These are phyloP conservation scores for Reticulitermes speratus DNA, from an alignment of 1,140 invertebrate genomes.

Conservation along the genomic window DNA sequence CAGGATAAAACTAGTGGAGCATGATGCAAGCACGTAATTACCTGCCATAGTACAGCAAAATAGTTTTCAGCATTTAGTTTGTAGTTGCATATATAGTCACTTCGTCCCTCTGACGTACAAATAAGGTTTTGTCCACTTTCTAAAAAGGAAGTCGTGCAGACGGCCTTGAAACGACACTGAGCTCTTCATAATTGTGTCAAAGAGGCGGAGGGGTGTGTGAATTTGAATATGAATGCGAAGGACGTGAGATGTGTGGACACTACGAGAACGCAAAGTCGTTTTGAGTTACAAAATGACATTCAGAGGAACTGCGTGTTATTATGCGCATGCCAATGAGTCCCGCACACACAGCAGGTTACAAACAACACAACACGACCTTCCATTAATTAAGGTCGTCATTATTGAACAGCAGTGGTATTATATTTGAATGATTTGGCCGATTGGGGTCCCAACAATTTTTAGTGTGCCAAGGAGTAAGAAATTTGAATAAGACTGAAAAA, in stretches of 20 bases:
- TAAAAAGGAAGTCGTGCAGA: background rate
- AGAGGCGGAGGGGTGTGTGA: background rate
- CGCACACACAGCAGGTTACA: background rate
- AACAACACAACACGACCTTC: background rate
- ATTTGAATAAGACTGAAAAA: too few relatives aligned
- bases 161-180: background rate
- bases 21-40: background rate
- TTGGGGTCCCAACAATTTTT: background rate
- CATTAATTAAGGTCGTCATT: background rate
- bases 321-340: background rate
- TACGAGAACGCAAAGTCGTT: background rate
- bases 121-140: background rate
- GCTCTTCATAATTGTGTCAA: background rate
- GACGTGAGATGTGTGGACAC: background rate
- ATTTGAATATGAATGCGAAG: background rate
- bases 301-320: background rate
- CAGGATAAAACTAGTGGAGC: background rate
- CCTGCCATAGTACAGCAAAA: background rate
- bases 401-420: background rate
- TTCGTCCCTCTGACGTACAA: background rate
- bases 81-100: background rate
- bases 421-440: background rate
- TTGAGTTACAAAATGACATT: background rate
- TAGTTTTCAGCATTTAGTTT: background rate
- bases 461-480: background rate